Evolutionary conservation across 2,797 vertebrate genomes (phyloP), one percentile per base, ranked within the genome.

Genomic region (Micrastur ruficollis): DNA sequence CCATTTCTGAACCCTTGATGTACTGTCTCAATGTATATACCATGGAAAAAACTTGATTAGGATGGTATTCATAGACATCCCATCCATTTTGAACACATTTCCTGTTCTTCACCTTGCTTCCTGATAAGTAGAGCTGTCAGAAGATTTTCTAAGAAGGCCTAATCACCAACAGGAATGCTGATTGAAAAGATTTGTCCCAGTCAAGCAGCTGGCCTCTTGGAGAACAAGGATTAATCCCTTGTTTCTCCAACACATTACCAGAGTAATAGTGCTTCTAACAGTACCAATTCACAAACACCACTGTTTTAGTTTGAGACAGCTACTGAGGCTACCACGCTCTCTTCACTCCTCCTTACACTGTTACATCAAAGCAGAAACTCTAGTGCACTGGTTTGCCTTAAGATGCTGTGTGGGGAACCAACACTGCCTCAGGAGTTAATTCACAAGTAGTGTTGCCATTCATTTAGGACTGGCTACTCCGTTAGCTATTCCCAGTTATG

Each of bases 361-460:
- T 31, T 67, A 15, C 50, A 29, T 26, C 50, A 59, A 50, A 93
- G 25, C 31, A 85, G 44, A 73, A 90, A 38, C 42, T 34, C 40
- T 32, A 46, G 27, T 32, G 8, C 13, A 3, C 3, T 53, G 59
- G 21, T 66, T 68, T 76, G 16, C 25, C 50, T 68, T 17, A 42
- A 66, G n/a, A 49, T 42, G 36, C 38, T 53, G 6, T 2, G 13
- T 56, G 34, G 11, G 31, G n/a, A 81, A 5, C 36, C 63, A 50
- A 32, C 8, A 5, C 16, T 42, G 12, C 34, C 38, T n/a, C 44
- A 17, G 47, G 47, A 83, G 11, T 21, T 47, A 89, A 66, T 63
- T 81, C 50, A 21, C 0, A 0, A 53, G 38, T 34, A 80, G 14
- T 2, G 1, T 3, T 50, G 38, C 16, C 23, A 31, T 67, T 17